phyloP scores from a whole-genome alignment of 2,113 vertebrate species.

The Atrichornis clamosus region DNA sequence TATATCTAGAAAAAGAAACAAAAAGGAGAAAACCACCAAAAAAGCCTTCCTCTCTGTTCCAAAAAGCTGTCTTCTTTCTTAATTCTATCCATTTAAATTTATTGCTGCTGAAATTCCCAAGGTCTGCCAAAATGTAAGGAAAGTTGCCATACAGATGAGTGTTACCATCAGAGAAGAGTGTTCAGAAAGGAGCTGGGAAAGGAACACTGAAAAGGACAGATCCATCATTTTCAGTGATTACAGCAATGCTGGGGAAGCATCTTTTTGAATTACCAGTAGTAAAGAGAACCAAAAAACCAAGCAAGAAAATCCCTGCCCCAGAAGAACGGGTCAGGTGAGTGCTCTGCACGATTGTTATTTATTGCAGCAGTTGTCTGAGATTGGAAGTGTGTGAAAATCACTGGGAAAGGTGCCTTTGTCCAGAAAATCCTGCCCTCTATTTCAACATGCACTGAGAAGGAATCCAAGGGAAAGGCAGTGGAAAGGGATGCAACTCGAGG shows the following conservation, averaged over 20 bases:
- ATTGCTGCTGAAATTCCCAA: slow-evolving; percentile 42
- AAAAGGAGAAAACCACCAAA: background rate
- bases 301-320: background rate
- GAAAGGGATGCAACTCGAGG: background rate
- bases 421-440: background rate
- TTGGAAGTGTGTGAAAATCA: accelerated
- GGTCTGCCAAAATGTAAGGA: slow-evolving; percentile 49
- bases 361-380: background rate
- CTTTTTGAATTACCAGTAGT: background rate
- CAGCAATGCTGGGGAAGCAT: background rate
- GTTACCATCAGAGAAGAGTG: background rate
- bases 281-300: background rate
- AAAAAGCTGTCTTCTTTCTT: slow-evolving; percentile 44
- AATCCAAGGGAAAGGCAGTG: accelerated
- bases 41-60: slow-evolving; percentile 2
- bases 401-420: background rate
- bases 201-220: background rate
- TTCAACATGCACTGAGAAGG: background rate
- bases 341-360: background rate
- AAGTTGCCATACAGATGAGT: background rate
- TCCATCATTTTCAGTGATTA: background rate
- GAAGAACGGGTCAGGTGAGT: background rate
- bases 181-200: background rate
- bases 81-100: slow-evolving; percentile 51
- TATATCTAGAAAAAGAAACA: background rate